Percentiles rank a stretch among this genome's conserved stretches.
These are phyloP conservation scores for Drosophila multiciliata DNA, from an alignment of 2,888 invertebrate species.

Conservation along the genomic window DNA sequence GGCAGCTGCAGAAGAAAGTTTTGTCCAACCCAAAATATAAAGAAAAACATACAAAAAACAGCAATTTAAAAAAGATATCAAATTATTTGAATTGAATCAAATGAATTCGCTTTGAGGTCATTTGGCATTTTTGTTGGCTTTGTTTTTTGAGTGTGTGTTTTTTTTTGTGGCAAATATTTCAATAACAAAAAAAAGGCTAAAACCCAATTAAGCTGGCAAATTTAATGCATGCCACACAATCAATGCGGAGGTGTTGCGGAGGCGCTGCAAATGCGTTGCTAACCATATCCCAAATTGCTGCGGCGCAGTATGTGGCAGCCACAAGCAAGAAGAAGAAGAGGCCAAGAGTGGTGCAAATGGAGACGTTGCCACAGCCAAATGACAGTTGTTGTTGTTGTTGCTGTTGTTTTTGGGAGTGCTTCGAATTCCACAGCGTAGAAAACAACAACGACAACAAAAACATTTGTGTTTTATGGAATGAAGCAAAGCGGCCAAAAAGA, in stretches of 20 bases:
- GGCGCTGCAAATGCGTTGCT: conserved; percentile 42
- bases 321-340: conserved; percentile 5
- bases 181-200: conserved; percentile 37
- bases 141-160: not conserved
- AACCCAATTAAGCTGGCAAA: conserved; percentile 59
- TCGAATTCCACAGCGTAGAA: conserved; percentile 69
- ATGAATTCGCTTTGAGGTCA: conserved; percentile 65
- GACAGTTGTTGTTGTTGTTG: conserved; percentile 32
- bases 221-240: conserved; percentile 11
- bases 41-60: conserved; percentile 4
- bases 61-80: conserved; percentile 22
- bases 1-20: conserved; percentile 64
- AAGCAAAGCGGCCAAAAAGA: conserved; percentile 34
- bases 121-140: conserved; percentile 9
- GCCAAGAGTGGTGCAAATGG: conserved; percentile 15
- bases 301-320: conserved; percentile 27
- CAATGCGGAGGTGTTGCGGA: conserved; percentile 31
- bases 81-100: conserved; percentile 55
- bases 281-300: conserved; percentile 50
- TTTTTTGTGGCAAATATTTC: conserved; percentile 30
- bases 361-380: conserved; percentile 45
- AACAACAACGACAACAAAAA: conserved; percentile 23
- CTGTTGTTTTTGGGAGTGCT: conserved; percentile 61
- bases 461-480: conserved; percentile 5
- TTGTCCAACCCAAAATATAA: conserved; percentile 7